Evolutionary conservation across 2,888 invertebrate genomes (phyloP).

Genomic region (Matsumyia berberina): DNA sequence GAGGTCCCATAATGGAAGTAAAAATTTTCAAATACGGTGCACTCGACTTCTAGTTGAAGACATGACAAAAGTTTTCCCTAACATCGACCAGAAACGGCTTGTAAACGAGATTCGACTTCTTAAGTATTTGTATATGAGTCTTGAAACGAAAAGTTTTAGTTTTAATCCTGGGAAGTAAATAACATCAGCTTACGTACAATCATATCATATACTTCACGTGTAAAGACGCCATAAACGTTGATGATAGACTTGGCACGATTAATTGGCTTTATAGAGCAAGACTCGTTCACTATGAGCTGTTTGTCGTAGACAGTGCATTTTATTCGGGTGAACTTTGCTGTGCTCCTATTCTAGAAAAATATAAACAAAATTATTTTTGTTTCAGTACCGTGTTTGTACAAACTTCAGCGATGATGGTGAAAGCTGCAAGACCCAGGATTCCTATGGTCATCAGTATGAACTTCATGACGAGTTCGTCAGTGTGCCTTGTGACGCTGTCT

Average conservation of each 20-base stretch:
- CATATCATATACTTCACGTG: not conserved
- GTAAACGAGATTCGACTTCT: too few relatives aligned
- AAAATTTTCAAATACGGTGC: not conserved
- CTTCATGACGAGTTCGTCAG: too few relatives aligned
- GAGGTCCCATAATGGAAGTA: not conserved
- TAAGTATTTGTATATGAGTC: too few relatives aligned
- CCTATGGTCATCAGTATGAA: too few relatives aligned
- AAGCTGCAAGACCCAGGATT: too few relatives aligned
- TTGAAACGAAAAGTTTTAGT: too few relatives aligned
- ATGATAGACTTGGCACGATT: not conserved
- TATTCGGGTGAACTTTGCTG: not conserved
- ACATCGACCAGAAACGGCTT: slow-evolving; percentile 17
- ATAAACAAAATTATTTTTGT: too few relatives aligned
- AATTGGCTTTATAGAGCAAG: not conserved
- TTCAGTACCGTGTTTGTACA: too few relatives aligned
- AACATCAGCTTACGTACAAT: not conserved
- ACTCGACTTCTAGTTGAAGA: not conserved
- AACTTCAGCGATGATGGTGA: too few relatives aligned
- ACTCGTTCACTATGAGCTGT: not conserved
- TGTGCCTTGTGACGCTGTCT: too few relatives aligned
- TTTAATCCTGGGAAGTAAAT: too few relatives aligned
- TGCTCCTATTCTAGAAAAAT: not conserved
- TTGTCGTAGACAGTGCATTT: not conserved
- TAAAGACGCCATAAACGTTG: not conserved
- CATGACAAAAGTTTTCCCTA: not conserved